These are phyloP conservation scores for Rhizoglyphus robini DNA, from an alignment of 1,140 invertebrate genomes.

Conservation along the genomic window DNA sequence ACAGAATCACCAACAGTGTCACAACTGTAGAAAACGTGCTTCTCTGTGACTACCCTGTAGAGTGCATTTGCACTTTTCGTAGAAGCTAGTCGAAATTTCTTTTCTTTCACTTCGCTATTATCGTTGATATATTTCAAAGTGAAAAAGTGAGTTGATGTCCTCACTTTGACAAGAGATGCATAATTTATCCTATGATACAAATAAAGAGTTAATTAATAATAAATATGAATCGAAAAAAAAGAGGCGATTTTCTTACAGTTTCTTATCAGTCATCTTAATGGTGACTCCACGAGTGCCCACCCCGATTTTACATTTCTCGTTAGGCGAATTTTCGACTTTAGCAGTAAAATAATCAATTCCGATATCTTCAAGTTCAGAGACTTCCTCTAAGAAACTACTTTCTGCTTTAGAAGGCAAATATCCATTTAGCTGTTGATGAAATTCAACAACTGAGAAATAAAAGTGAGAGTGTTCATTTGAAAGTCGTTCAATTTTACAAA, in stretches of 20 bases:
- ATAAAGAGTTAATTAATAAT: neutral
- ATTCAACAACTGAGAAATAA: slow-evolving; percentile 23
- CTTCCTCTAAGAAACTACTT: slow-evolving; percentile 64
- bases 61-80: slow-evolving; percentile 58
- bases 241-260: neutral
- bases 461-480: neutral
- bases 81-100: slow-evolving; percentile 65
- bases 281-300: slow-evolving; percentile 68
- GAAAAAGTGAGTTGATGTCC: neutral
- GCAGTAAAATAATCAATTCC: slow-evolving; percentile 68
- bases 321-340: slow-evolving; percentile 33
- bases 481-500: neutral
- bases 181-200: neutral
- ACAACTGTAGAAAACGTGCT: slow-evolving; percentile 79
- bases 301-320: slow-evolving; percentile 39
- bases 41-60: slow-evolving; percentile 74
- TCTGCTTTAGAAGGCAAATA: slow-evolving; percentile 48
- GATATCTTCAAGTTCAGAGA: slow-evolving; percentile 58
- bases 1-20: slow-evolving; percentile 73
- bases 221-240: neutral
- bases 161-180: neutral
- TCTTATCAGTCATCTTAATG: slow-evolving; percentile 38
- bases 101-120: slow-evolving; percentile 45
- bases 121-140: slow-evolving; percentile 44
- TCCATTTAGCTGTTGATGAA: slow-evolving; percentile 30